These are phyloP conservation scores for Eupithecia exiguata DNA, from an alignment of 2,888 invertebrate genomes.

Conservation along the genomic window DNA sequence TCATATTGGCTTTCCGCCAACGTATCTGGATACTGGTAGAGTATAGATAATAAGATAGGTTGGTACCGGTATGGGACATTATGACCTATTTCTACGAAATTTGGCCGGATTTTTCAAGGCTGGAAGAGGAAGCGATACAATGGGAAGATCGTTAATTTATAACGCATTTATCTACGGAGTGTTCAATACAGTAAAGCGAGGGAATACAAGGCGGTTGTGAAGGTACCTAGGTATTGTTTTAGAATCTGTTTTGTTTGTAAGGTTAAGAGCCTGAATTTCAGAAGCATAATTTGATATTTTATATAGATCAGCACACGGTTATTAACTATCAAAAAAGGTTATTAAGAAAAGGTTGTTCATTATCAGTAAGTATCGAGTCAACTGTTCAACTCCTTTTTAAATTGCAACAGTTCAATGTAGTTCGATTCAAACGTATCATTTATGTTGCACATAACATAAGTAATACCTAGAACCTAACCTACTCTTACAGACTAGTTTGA, in stretches of 20 bases:
- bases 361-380: background rate
- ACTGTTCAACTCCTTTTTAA: background rate
- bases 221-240: background rate
- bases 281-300: no score
- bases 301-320: no score
- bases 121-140: background rate
- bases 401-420: background rate
- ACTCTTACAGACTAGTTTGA: constrained; percentile 17
- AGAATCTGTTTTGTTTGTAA: background rate
- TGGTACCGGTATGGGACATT: background rate
- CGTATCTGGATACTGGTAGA: background rate
- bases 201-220: background rate
- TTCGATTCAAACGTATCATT: background rate
- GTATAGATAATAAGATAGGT: no score
- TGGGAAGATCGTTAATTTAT: no score
- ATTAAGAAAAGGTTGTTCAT: no score
- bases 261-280: background rate
- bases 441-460: background rate
- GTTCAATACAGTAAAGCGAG: no score
- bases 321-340: no score
- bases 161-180: no score
- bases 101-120: background rate
- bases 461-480: background rate
- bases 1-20: background rate
- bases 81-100: background rate